Base-by-base conservation (phyloP, 1,140 invertebrate species). In the Diabrotica virgifera region DNA sequence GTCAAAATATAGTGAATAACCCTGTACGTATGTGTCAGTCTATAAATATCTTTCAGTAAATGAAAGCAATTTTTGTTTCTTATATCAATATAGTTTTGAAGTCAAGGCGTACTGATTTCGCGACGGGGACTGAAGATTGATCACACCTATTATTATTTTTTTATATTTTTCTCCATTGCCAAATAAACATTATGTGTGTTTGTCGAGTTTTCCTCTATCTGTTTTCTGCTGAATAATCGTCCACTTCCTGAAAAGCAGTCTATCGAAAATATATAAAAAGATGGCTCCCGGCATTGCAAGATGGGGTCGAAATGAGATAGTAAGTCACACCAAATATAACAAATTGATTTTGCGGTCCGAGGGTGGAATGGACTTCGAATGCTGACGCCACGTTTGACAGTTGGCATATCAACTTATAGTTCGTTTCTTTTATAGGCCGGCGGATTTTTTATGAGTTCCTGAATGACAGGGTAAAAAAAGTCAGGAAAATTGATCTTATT, bases 211-310 rank as follows among this genome's bases (percentile, higher is more conserved):
- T 46, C 5, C 40, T 46, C 40, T 46, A n/a, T 46, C 8, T 46
- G 40, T 55, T 55, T 55, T 24, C 53, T 55, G 35, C 8, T 36
- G 35, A 9, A 55, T 55, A 55, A 55, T 55, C 53, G 53, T 13
- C 53, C 53, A 55, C 53, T 55, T 55, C 53, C 53, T 55, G 13
- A 36, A 55, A 55, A 14, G 11, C 53, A 55, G 35, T 55, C 35
- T 55, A 55, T 55, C 53, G 53, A 55, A 24, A 55, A 55, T 55
- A 36, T 55, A 55, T 14, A 55, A 55, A 55, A 55, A 55, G 53
- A 55, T 55, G 35, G 13, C 53, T 14, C 11, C 13, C 10, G 53
- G 53, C 53, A 36, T 24, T 24, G 53, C 35, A 36, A 55, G 53
- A 55, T 36, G 13, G 13, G 53, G 11, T 11, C 24, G 53, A 36